These are phyloP conservation scores for Heterodera schachtii DNA, from an alignment of 1,140 invertebrate species.

Conservation along the genomic window DNA sequence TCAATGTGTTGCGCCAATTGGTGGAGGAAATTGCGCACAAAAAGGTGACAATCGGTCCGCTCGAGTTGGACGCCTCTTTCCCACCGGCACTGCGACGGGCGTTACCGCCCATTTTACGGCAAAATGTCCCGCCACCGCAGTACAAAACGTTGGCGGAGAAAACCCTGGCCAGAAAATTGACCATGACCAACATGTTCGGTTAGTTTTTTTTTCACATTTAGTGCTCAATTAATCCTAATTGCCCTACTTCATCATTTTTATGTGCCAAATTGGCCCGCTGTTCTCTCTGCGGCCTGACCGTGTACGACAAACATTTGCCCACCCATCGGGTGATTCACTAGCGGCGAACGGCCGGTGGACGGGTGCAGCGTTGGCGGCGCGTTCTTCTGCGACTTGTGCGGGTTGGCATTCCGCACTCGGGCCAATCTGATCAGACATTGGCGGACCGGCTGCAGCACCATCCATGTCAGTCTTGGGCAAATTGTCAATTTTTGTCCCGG, in stretches of 20 bases:
- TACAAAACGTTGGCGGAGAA: neutral
- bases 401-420: slow-evolving; percentile 55
- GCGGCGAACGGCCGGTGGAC: slow-evolving; percentile 43
- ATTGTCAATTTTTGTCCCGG: neutral
- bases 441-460: slow-evolving; percentile 54
- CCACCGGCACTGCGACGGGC: neutral
- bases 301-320: slow-evolving; percentile 45
- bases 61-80: slow-evolving; percentile 40
- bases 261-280: slow-evolving; percentile 34
- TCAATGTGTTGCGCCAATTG: slow-evolving; percentile 54
- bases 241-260: neutral
- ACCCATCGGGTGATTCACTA: slow-evolving; percentile 48
- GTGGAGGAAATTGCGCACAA: slow-evolving; percentile 61
- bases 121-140: neutral
- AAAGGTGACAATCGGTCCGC: slow-evolving; percentile 48
- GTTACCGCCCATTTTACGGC: neutral
- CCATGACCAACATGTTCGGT: neutral
- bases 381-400: slow-evolving; percentile 59
- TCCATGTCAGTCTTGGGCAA: slow-evolving; percentile 40
- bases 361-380: slow-evolving; percentile 44
- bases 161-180: neutral
- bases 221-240: slow-evolving; percentile 1
- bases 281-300: slow-evolving; percentile 45
- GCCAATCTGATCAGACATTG: slow-evolving; percentile 59
- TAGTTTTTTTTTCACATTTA: slow-evolving; percentile 10